Evolutionary conservation across 37 sponge, comb jelly and placozoan genomes (phyloP).

Genomic region (Dysidea cf. avara): DNA sequence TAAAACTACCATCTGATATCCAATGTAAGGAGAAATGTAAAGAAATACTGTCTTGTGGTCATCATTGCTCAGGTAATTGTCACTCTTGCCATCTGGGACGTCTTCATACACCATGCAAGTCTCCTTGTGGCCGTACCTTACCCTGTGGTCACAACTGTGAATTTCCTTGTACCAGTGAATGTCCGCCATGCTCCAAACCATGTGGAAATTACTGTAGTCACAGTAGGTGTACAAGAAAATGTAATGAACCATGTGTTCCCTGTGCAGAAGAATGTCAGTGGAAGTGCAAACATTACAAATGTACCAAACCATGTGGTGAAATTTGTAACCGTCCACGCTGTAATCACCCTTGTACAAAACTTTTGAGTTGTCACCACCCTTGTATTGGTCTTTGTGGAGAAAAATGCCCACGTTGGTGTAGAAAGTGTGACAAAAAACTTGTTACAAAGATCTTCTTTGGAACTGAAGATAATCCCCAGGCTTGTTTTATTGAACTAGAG

Average conservation of each 20-base stretch:
- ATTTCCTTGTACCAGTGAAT: constrained; percentile 58
- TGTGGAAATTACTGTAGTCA: constrained; percentile 79
- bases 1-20: neutral
- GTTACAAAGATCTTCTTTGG: constrained; percentile 85
- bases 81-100: constrained; percentile 63
- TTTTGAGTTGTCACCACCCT: constrained; percentile 64
- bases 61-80: constrained; percentile 75
- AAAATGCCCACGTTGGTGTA: constrained; percentile 69
- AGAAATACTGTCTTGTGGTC: constrained; percentile 59
- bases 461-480: constrained; percentile 77
- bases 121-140: constrained; percentile 66
- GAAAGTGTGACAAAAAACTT: constrained; percentile 57
- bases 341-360: constrained; percentile 40
- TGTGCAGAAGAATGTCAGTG: constrained; percentile 82
- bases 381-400: constrained; percentile 95
- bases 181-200: constrained; percentile 64
- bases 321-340: constrained; percentile 75
- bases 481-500: constrained; percentile 72
- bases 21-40: constrained; percentile 47
- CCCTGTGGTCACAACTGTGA: constrained; percentile 81
- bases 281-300: constrained; percentile 70
- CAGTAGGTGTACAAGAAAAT: constrained; percentile 67
- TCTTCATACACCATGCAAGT: constrained; percentile 60
- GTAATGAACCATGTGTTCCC: constrained; percentile 67
- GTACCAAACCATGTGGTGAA: constrained; percentile 75